These are phyloP conservation scores for Drosophila insularis DNA, from an alignment of 1,140 invertebrate species.

Conservation along the genomic window DNA sequence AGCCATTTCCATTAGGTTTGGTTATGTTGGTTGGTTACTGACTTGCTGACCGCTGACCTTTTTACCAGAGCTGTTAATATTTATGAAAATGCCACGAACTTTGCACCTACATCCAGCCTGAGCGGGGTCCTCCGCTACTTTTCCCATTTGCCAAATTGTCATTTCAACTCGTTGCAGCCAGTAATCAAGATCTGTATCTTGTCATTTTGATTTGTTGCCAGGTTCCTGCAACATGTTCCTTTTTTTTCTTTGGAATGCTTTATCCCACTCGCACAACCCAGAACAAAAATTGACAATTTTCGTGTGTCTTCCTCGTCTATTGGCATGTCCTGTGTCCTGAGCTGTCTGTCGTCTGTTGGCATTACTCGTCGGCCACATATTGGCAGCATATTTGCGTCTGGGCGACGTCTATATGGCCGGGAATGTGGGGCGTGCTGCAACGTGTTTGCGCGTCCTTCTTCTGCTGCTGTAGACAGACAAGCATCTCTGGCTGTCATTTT, in stretches of 20 bases:
- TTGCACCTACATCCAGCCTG: slow-evolving; percentile 30
- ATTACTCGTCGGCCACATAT: slow-evolving; percentile 37
- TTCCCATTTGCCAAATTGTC: slow-evolving; percentile 61
- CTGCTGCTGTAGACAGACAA: slow-evolving; percentile 6
- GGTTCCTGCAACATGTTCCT: slow-evolving; percentile 26
- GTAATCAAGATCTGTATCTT: slow-evolving; percentile 68
- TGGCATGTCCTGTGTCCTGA: background rate
- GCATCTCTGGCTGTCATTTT: slow-evolving; percentile 17
- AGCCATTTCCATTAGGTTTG: slow-evolving; percentile 50
- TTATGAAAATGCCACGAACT: slow-evolving; percentile 62
- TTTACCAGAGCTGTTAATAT: slow-evolving; percentile 53
- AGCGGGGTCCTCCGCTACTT: background rate
- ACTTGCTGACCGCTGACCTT: slow-evolving; percentile 38
- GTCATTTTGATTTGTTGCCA: slow-evolving; percentile 55
- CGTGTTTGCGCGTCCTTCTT: background rate
- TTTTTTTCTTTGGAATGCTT: slow-evolving; percentile 21
- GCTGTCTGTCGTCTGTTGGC: slow-evolving; percentile 23
- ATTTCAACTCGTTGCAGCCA: slow-evolving; percentile 42
- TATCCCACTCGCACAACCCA: background rate
- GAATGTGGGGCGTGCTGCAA: slow-evolving; percentile 27
- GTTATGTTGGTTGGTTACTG: background rate
- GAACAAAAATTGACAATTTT: slow-evolving; percentile 11
- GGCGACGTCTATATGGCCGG: slow-evolving; percentile 51
- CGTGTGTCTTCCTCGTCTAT: slow-evolving; percentile 14
- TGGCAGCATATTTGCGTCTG: slow-evolving; percentile 56